These are phyloP conservation scores for Oryzias melastigma DNA, from an alignment of 2,113 vertebrate genomes.

Conservation along the genomic window DNA sequence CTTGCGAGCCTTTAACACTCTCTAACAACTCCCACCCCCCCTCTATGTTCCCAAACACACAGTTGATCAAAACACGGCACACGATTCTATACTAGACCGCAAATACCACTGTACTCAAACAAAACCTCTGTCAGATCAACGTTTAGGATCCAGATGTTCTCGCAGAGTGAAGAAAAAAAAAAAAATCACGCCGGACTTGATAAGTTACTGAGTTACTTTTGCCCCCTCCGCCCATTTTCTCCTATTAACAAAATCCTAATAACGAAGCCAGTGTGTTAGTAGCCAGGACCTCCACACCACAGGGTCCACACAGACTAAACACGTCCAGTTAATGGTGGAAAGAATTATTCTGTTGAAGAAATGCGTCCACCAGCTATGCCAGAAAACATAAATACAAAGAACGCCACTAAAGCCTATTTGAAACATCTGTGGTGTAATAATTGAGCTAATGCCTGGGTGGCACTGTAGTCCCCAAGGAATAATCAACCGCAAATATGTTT, in stretches of 20 bases:
- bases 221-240: slow-evolving; percentile 34
- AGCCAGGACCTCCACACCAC: slow-evolving; percentile 79
- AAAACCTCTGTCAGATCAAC: slow-evolving; percentile 46
- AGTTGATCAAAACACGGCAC: slow-evolving; percentile 59
- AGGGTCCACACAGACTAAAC: slow-evolving; percentile 90
- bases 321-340: slow-evolving; percentile 82
- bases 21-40: slow-evolving; percentile 45
- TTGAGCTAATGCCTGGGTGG: slow-evolving; percentile 69
- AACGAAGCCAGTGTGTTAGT: slow-evolving; percentile 83
- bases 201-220: slow-evolving; percentile 64
- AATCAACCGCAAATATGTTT: slow-evolving; percentile 64
- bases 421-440: slow-evolving; percentile 79
- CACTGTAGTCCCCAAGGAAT: slow-evolving; percentile 69
- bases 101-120: slow-evolving; percentile 59
- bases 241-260: slow-evolving; percentile 89
- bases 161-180: slow-evolving; percentile 26
- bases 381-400: slow-evolving; percentile 80
- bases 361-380: slow-evolving; percentile 65
- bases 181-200: slow-evolving; percentile 83
- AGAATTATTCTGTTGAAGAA: slow-evolving; percentile 80
- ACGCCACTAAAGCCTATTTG: slow-evolving; percentile 67
- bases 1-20: slow-evolving; percentile 62
- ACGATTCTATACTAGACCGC: slow-evolving; percentile 50
- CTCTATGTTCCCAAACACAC: slow-evolving; percentile 65
- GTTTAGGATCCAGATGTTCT: slow-evolving; percentile 52